These are phyloP conservation scores for Petrocephalus zakoni DNA, from an alignment of 2,113 vertebrate species.

Conservation along the genomic window DNA sequence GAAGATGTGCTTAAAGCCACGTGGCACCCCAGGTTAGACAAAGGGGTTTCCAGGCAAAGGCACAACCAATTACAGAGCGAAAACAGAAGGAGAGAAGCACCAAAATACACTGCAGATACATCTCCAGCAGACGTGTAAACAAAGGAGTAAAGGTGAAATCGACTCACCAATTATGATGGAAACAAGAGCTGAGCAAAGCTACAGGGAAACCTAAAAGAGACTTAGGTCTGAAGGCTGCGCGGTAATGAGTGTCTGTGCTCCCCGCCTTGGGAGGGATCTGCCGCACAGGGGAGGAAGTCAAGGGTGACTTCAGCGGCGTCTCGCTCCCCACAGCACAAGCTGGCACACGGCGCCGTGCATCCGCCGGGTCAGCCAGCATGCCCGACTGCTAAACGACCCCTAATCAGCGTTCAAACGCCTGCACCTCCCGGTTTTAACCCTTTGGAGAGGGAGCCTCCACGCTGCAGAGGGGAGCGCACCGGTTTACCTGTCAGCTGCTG, in stretches of 20 bases:
- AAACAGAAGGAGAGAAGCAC: not conserved
- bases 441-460: not conserved
- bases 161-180: constrained; percentile 48
- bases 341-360: not conserved
- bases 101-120: not conserved
- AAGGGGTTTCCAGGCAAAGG: constrained; percentile 14
- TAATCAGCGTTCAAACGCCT: constrained; percentile 1
- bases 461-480: not conserved
- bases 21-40: constrained; percentile 1
- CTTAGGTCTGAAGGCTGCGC: constrained; percentile 26
- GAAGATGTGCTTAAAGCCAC: not conserved
- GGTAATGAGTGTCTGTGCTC: constrained; percentile 35
- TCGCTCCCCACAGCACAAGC: not conserved
- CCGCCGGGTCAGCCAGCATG: not conserved
- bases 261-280: not conserved
- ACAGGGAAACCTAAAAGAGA: constrained; percentile 17
- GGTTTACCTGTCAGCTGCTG: not conserved
- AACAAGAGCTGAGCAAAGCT: constrained; percentile 28
- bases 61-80: constrained; percentile 37
- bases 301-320: not conserved
- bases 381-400: not conserved
- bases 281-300: not conserved
- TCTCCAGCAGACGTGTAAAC: constrained; percentile 20
- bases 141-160: constrained; percentile 39
- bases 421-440: not conserved